Evolutionary conservation across 1,140 invertebrate genomes (phyloP).

Genomic region (Ceratina australensis): DNA sequence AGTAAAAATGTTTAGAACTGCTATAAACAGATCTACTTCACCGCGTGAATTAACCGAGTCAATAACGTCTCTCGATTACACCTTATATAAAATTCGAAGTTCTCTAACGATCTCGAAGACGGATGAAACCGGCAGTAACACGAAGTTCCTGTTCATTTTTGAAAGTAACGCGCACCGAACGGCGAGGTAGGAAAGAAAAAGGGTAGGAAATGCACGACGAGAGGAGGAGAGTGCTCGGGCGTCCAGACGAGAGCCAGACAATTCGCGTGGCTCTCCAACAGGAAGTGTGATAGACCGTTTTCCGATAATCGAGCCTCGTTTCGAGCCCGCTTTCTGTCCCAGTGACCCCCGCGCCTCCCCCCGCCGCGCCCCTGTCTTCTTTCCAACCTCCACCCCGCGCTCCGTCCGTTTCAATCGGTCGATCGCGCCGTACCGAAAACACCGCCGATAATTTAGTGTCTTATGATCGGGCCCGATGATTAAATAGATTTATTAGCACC

Average conservation of each 20-base stretch:
- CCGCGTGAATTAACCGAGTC: not conserved
- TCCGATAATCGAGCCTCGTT: slow-evolving; percentile 18
- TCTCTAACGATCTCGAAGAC: not conserved
- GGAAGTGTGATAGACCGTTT: slow-evolving; percentile 13
- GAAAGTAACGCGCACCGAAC: not conserved
- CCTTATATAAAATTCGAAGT: not conserved
- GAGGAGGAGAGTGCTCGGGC: not conserved
- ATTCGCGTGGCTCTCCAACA: slow-evolving; percentile 7
- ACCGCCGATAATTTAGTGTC: slow-evolving; percentile 9
- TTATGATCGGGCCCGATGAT: slow-evolving; percentile 10
- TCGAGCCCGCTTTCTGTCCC: not conserved
- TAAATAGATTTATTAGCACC: slow-evolving; percentile 3
- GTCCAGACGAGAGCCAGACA: slow-evolving; percentile 13
- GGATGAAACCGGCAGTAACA: not conserved
- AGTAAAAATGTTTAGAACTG: no score
- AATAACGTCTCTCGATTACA: not conserved
- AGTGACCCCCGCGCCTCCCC: not conserved
- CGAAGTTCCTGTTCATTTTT: not conserved
- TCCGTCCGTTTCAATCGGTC: not conserved
- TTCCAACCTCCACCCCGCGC: no score
- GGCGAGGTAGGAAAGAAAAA: no score
- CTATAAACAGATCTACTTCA: not conserved
- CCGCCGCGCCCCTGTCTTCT: no score
- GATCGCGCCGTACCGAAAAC: not conserved
- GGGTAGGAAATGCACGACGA: no score